Percentiles rank a stretch among this genome's conserved stretches.
Conservation (phyloP, 2,888 invertebrate genomes). For the Leptopilina myrica region DNA sequence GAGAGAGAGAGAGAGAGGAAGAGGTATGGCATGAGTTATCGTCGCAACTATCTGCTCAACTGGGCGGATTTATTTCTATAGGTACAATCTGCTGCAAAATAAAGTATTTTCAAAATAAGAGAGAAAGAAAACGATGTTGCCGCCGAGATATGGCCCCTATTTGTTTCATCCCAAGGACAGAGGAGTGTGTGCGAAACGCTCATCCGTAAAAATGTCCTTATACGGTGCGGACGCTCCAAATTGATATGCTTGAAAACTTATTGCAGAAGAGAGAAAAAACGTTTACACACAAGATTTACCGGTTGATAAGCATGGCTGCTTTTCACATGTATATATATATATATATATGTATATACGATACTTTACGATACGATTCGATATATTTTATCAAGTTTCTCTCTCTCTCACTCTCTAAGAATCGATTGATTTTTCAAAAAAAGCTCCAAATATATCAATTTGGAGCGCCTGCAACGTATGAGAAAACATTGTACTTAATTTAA, state of each 20-base stretch:
- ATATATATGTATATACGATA: too few species aligned
- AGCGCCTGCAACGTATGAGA: too few species aligned
- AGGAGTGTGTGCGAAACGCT: slow-evolving; percentile 43
- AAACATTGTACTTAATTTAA: too few species aligned
- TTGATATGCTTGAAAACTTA: slow-evolving; percentile 46
- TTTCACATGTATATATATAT: background rate
- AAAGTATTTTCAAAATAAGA: slow-evolving; percentile 70
- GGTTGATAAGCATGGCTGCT: slow-evolving; percentile 4
- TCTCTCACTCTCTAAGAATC: background rate
- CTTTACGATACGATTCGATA: background rate
- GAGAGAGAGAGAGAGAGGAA: slow-evolving; percentile 48
- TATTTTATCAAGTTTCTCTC: background rate
- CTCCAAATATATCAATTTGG: too few species aligned
- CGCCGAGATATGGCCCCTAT: slow-evolving; percentile 60
- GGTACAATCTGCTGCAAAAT: slow-evolving; percentile 74
- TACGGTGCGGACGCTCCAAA: slow-evolving; percentile 27
- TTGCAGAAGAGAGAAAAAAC: slow-evolving; percentile 20
- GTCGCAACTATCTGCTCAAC: slow-evolving; percentile 72
- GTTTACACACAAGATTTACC: slow-evolving; percentile 4
- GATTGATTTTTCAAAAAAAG: too few species aligned
- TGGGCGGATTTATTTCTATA: slow-evolving; percentile 73
- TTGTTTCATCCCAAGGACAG: slow-evolving; percentile 55
- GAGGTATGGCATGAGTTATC: slow-evolving; percentile 68
- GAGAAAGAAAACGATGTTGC: slow-evolving; percentile 57
- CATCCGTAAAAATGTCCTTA: slow-evolving; percentile 41